Evolutionary conservation across 2,113 vertebrate genomes (phyloP), one percentile per base, ranked within the genome.

Genomic region (Bubo scandiacus): DNA sequence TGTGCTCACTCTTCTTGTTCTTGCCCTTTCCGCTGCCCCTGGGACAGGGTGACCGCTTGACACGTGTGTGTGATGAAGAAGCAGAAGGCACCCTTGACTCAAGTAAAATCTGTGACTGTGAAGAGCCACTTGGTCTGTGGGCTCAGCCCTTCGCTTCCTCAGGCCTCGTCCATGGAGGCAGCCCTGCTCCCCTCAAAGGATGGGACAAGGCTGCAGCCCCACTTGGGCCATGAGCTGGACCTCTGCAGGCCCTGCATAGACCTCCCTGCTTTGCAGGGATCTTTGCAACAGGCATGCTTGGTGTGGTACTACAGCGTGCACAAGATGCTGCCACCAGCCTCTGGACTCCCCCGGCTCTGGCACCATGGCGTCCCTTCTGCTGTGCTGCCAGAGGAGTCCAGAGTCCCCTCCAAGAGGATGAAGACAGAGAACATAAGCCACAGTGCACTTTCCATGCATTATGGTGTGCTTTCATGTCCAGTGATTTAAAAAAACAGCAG

Each of bases 401-500:
- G 14, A 5, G 36, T 18, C 40, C 79, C 26, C 20, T 55, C 65
- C 32, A 26, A 25, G 42, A 45, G n/a, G 21, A 29, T 34, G 32
- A 55, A 26, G 65, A 63, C 25, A 17, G 15, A 38, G 51, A 68
- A 34, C 0, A 0, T 15, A 34, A 75, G 32, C 19, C 30, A 36
- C 7, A 6, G 18, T 16, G 16, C 12, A 29, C 25, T 65, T 62
- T 15, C 40, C 29, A 12, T 9, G 21, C 27, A 12, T 29, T 54
- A 20, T 0, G 0, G 17, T 17, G 12, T 0, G 0, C 5, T 42
- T 81, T 54, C 2, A 0, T 3, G 6, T 29, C 32, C 54, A 45
- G 16, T 3, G 4, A 20, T 52, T 62, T 38, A 63, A 9, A 63
- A 63, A 84, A n/a, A 5, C 22, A 59, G 47, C 21, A 26, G 9